Base-by-base conservation (phyloP, 2,113 vertebrate genomes). In the Neomonachus schauinslandi region DNA sequence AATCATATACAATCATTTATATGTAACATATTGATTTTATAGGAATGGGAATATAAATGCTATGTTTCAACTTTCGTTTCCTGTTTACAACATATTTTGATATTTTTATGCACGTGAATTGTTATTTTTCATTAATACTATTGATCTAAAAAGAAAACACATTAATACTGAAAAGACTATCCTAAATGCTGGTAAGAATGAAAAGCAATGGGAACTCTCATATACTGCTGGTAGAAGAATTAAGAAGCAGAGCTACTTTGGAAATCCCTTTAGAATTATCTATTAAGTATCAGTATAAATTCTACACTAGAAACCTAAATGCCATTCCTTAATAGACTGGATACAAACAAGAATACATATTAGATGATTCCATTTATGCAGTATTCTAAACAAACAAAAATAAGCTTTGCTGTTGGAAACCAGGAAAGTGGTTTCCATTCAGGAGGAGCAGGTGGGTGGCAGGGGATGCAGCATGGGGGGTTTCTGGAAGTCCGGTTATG, bases 391-490 rank as follows among this genome's bases (percentile, higher is more conserved):
- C 16, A 94, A 31, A 49, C 15, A 76, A 82, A 83, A 83, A 5
- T 53, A 53, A 59, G 9, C 4, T 72, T 19, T 3, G 4, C 13
- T 46, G 18, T 49, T 42, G 21, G 26, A 65, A 4, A 55, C 42
- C 1, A 4, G 11, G 14, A 33, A 4, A 24, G 22, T 28, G 18
- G 4, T 46, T 33, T 19, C 22, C 28, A 36, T 65, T 63, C 9
- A 31, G n/a, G 57, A 51, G 31, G 7, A 46, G 33, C 2, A 76
- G 4, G 1, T 21, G 69, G 36, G 0, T 13, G 5, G 46, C 1
- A 0, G 22, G 2, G 4, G 71, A 1, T 21, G 2, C 31, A 33
- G 5, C 2, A 28, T 1, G 3, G 85, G 53, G 28, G 63, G 4
- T 26, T 82, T 92, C 49, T 19, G 5, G 59, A 77, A 79, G 18